Base-by-base conservation (phyloP, 2,888 invertebrate species). In the Helicoverpa assulta region DNA sequence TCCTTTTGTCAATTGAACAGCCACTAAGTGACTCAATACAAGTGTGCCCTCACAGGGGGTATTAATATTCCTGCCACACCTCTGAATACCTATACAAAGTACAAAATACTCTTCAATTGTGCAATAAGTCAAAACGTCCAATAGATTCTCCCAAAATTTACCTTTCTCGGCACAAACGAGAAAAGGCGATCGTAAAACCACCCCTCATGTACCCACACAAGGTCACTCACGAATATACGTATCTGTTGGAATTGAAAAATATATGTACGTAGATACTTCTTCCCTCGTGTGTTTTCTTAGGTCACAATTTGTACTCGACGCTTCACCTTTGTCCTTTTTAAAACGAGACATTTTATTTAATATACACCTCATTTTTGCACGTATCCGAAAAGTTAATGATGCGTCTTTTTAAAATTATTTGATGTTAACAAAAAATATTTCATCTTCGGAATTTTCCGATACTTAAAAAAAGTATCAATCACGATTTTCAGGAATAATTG, bases 181-280 rank as follows among this genome's bases (percentile, higher is more conserved):
- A 86, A 87, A 88, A 88, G 87, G 85, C 86, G 87, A 85, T 91
- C 91, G 91, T 93, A 93, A 93, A 93, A 90, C 89, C 87, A 70
- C 86, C 90, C 88, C 85, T 81, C 86, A 88, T 86, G 85, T 88
- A 89, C 86, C 82, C 80, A 77, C 82, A 80, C 91, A 92, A 92
- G 92, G 92, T 92, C 92, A 90, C 88, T 88, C 84, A 83, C 84
- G 84, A 85, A 88, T 88, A 87, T 88, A 89, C 88, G 87, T 88
- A 86, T 89, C 87, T 87, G 77, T 74, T 77, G 85, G 87, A 91
- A 92, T 91, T 91, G 91, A 93, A 92, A 93, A 91, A 91, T 90
- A 88, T 87, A 86, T 73, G 73, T 72, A 33, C 33, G 7, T 33
- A 29, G 6, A 7, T 29, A 76, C 72, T 68, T 67, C 68, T 74